Conservation (phyloP, 2,888 invertebrate genomes). For the Nineta flava region DNA sequence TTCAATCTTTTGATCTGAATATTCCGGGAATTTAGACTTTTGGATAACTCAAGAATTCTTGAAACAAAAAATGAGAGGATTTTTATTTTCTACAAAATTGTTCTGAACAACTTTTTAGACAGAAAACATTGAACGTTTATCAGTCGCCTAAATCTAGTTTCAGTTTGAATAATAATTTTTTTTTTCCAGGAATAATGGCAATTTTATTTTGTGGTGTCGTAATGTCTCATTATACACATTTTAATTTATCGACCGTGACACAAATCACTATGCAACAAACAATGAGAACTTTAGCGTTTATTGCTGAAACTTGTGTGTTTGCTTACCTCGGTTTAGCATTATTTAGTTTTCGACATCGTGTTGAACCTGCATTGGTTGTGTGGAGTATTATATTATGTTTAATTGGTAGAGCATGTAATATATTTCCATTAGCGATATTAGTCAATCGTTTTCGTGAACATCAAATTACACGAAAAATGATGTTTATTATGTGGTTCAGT, state of each 20-base stretch:
- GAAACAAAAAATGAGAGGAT: too few species aligned
- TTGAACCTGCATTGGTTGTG: constrained; percentile 79
- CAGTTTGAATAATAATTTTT: background rate
- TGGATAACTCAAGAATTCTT: too few species aligned
- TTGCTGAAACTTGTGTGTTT: constrained; percentile 97
- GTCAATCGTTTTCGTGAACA: constrained; percentile 95
- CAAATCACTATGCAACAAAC: constrained; percentile 99
- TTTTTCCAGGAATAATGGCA: constrained; percentile 85
- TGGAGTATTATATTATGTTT: constrained; percentile 90
- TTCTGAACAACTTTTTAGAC: too few species aligned
- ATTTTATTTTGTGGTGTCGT: constrained; percentile 97
- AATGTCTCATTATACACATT: constrained; percentile 99
- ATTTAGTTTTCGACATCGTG: constrained; percentile 86
- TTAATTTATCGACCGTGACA: constrained; percentile 92
- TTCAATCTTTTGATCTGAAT: too few species aligned
- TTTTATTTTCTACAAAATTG: too few species aligned
- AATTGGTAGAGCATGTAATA: constrained; percentile 88
- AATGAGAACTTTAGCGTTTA: constrained; percentile 91
- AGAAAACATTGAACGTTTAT: too few species aligned
- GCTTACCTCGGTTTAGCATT: constrained; percentile 91
- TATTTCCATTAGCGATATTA: constrained; percentile 84
- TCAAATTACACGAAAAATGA: constrained; percentile 95
- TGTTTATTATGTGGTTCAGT: constrained; percentile 99
- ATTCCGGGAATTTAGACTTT: too few species aligned
- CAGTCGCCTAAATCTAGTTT: too few species aligned